Evolutionary conservation across 2,797 vertebrate species (phyloP).

Genomic region (Loriculus beryllinus): DNA sequence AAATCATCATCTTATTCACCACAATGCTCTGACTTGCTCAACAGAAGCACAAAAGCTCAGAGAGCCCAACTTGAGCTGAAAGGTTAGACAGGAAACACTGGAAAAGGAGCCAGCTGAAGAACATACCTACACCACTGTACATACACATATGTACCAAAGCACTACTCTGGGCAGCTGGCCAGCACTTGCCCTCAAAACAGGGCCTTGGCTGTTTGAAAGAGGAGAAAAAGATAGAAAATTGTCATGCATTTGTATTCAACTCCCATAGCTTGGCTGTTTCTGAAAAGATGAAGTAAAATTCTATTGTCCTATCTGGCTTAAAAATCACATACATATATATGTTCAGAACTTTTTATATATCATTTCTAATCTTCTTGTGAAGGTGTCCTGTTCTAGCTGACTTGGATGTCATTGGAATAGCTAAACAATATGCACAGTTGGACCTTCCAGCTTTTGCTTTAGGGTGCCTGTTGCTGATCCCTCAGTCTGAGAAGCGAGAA

Average conservation of each 20-base stretch:
- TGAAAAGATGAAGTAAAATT: background rate
- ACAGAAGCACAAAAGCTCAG: background rate
- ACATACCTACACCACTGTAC: background rate
- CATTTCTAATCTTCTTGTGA: background rate
- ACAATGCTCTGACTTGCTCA: background rate
- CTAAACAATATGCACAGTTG: constrained; percentile 89
- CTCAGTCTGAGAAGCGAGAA: constrained; percentile 80
- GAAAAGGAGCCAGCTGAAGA: background rate
- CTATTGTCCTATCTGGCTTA: background rate
- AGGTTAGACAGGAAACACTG: background rate
- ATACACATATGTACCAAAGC: background rate
- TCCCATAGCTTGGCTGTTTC: background rate
- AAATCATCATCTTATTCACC: background rate
- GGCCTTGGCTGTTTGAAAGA: background rate
- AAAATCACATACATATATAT: background rate
- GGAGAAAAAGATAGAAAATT: background rate
- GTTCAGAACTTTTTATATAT: background rate
- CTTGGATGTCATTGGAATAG: constrained; percentile 87
- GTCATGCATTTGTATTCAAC: background rate
- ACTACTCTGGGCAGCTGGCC: background rate
- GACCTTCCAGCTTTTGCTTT: constrained; percentile 86
- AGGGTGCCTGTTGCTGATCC: constrained; percentile 88
- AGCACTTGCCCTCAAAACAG: background rate
- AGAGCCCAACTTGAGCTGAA: background rate
- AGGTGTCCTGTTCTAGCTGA: constrained; percentile 92